A percentile compares a stretch with the other conserved stretches of the same genome.
Conservation (phyloP, 2,113 vertebrate species). For the Melanostigma gelatinosum region DNA sequence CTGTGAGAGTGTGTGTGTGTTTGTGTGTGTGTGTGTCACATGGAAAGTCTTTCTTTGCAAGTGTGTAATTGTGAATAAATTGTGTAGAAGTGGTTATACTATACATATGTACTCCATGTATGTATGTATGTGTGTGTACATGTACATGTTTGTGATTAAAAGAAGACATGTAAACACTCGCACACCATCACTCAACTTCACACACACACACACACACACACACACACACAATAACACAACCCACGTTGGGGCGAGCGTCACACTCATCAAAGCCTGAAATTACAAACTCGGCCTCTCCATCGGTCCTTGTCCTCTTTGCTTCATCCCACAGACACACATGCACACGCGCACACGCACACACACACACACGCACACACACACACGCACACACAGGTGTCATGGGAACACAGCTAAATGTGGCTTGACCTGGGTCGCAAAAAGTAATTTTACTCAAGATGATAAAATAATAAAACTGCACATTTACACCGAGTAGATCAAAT, state of each 20-base stretch:
- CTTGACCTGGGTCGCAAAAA: not conserved
- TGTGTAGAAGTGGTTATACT: slow-evolving; percentile 2
- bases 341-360: slow-evolving; percentile 1
- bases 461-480: not conserved
- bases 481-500: not conserved
- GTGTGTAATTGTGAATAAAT: slow-evolving; percentile 10
- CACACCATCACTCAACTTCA: not conserved
- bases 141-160: not conserved
- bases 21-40: slow-evolving; percentile 25
- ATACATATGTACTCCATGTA: not conserved
- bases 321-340: not conserved
- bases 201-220: not conserved
- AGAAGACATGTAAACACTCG: not conserved
- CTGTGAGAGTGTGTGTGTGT: slow-evolving; percentile 33
- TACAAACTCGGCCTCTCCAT: slow-evolving; percentile 38
- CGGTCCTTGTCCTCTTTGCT: slow-evolving; percentile 4
- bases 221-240: not conserved
- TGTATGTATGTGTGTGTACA: not conserved
- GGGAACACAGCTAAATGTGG: not conserved
- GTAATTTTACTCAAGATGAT: not conserved
- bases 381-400: not conserved
- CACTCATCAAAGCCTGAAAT: slow-evolving; percentile 44
- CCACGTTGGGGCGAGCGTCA: not conserved
- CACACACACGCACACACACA: slow-evolving; percentile 7
- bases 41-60: slow-evolving; percentile 22